Evolutionary conservation across 1,140 invertebrate genomes (phyloP).

Genomic region (Bombyx mandarina): DNA sequence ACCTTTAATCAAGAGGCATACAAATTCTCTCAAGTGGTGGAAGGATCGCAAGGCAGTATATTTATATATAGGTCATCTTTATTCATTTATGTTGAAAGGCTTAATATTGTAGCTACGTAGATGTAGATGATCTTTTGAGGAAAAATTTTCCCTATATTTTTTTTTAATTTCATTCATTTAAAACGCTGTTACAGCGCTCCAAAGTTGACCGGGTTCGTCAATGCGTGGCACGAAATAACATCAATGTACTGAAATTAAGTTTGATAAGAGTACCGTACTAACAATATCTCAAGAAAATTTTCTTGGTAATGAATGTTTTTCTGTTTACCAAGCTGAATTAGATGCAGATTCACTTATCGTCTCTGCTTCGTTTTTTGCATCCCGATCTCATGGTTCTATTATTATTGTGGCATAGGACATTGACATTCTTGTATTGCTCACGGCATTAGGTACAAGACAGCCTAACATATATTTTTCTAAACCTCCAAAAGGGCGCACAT

Average conservation of each 20-base stretch:
- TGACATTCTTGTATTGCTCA: too few species aligned
- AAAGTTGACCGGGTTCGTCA: constrained; percentile 10
- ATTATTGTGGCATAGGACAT: not conserved
- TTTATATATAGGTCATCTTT: constrained; percentile 1
- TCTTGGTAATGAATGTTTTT: constrained; percentile 3
- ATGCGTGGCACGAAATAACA: constrained; percentile 4
- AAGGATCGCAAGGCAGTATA: constrained; percentile 9
- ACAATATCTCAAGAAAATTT: constrained; percentile 3
- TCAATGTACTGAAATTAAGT: constrained; percentile 7
- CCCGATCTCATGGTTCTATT: constrained; percentile 3
- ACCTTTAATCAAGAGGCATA: constrained; percentile 8
- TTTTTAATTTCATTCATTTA: constrained; percentile 13
- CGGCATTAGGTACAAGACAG: constrained; percentile 1
- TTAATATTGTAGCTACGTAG: constrained; percentile 14
- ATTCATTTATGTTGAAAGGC: constrained; percentile 9
- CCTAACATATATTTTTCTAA: constrained; percentile 3
- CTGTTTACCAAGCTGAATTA: not conserved
- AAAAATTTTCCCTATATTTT: constrained; percentile 1
- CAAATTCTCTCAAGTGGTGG: constrained; percentile 11
- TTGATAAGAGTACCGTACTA: constrained; percentile 10
- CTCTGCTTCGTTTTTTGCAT: constrained; percentile 3
- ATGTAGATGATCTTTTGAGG: constrained; percentile 2
- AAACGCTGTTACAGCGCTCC: constrained; percentile 12
- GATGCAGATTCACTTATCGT: constrained; percentile 4
- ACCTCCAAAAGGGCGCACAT: not conserved